Base-by-base conservation (phyloP, 2,113 vertebrate genomes). In the Microtus montanus region DNA sequence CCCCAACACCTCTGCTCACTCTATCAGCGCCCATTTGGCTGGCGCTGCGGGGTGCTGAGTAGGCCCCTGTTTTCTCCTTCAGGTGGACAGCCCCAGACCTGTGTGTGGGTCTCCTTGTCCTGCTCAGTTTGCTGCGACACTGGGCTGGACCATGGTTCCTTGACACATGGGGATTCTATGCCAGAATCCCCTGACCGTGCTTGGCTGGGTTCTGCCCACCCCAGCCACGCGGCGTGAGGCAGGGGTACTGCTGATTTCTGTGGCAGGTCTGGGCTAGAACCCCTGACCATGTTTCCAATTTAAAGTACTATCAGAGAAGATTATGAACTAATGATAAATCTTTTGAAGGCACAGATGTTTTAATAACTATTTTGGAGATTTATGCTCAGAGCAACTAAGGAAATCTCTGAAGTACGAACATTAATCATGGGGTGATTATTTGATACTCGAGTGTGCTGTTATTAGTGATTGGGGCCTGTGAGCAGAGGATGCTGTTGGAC, bases 301-400 rank as follows among this genome's bases (percentile, higher is more conserved):
- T 83, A 41, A 70, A 15, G 24, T 70, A 82, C 47, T 64, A 66
- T 91, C 63, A 74, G 71, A 94, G 52, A 79, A 85, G 35, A 82
- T 64, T 54, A 12, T 38, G 77, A 64, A 35, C n/a, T n/a, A 49
- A 41, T 83, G 52, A 28, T 63, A 78, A 64, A 87, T 78, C 63
- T 83, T 90, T 41, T 66, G 47, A 66, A 86, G n/a, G 41, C 52
- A 74, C 52, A 20, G 3, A 38, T 58, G 35, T 68, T 93, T 89
- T 85, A 89, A 61, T 89, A 54, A 86, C 10, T 33, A 30, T 68
- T 82, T 95, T 64, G 77, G 77, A 44, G 68, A 83, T 89, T 78
- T 66, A 89, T 89, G 44, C 82, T 63, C 24, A 75, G 80, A 89
- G 28, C 35, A 73, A 79, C 74, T 79, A 94, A 94, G 71, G 70